phyloP scores from a whole-genome alignment of 2,113 vertebrate species.

The Brachypodius melanocephalos region DNA sequence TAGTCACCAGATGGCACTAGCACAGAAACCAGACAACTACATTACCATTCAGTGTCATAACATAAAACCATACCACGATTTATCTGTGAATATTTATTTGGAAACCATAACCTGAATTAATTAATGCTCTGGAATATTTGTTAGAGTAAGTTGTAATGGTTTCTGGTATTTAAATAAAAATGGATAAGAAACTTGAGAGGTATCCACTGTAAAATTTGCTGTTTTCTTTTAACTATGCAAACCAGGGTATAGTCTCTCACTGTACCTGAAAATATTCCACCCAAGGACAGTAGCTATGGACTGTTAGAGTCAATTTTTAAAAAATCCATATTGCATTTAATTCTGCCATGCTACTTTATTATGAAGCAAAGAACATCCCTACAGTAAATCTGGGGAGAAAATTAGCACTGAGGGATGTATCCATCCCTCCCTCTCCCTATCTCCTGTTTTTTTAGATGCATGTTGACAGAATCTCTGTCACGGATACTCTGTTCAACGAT shows the following conservation, averaged over 20 bases:
- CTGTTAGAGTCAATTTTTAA: not conserved
- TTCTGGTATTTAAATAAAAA: not conserved
- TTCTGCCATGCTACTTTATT: not conserved
- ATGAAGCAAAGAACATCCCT: not conserved
- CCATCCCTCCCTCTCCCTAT: not conserved
- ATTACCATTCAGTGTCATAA: accelerated
- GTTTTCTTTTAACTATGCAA: not conserved
- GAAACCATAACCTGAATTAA: not conserved
- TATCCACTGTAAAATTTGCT: not conserved
- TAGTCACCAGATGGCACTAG: slow-evolving; percentile 42
- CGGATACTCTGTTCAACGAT: not conserved
- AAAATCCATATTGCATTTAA: not conserved
- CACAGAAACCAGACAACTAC: not conserved
- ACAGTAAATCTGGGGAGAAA: not conserved
- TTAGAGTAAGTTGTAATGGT: not conserved
- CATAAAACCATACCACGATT: accelerated
- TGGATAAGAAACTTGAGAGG: not conserved
- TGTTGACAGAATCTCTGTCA: not conserved
- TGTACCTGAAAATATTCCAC: not conserved
- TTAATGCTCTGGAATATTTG: not conserved
- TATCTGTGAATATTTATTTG: not conserved
- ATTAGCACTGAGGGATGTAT: not conserved
- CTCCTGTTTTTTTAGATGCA: not conserved
- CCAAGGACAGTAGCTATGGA: not conserved
- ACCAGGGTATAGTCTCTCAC: not conserved